These are phyloP conservation scores for Apodemus agrarius DNA, from an alignment of 2,797 vertebrate species.

Conservation along the genomic window DNA sequence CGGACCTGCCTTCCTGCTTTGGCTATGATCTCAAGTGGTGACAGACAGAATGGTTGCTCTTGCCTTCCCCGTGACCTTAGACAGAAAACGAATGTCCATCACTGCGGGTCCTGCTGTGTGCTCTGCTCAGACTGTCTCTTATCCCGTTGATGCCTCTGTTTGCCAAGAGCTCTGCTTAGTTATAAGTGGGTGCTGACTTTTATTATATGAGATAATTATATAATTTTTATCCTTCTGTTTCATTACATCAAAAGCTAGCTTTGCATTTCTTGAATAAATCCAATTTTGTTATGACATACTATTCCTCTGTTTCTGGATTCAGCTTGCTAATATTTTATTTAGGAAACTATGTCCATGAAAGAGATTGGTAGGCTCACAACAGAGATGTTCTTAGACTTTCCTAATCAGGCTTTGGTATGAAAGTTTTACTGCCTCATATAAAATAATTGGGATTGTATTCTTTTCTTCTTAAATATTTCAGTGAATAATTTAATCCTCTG, in stretches of 20 bases:
- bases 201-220: background rate
- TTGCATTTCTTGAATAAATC: conserved; percentile 56
- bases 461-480: conserved; percentile 41
- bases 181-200: conserved; percentile 38
- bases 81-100: background rate
- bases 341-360: conserved; percentile 10
- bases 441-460: conserved; percentile 12
- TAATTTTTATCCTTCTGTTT: conserved; percentile 48
- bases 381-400: conserved; percentile 19
- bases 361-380: background rate
- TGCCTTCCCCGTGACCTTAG: background rate
- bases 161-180: conserved; percentile 44
- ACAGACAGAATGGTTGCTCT: background rate
- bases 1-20: background rate
- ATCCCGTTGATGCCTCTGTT: background rate
- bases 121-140: background rate
- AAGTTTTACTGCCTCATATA: background rate
- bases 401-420: conserved; percentile 4
- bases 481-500: background rate
- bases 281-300: background rate
- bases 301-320: conserved; percentile 31
- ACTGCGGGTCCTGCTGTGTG: background rate
- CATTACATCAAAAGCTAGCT: conserved; percentile 8
- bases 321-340: conserved; percentile 41
- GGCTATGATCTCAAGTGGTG: background rate